Evolutionary conservation across 2,113 vertebrate species (phyloP).

Genomic region (Dryoscopus gambensis): DNA sequence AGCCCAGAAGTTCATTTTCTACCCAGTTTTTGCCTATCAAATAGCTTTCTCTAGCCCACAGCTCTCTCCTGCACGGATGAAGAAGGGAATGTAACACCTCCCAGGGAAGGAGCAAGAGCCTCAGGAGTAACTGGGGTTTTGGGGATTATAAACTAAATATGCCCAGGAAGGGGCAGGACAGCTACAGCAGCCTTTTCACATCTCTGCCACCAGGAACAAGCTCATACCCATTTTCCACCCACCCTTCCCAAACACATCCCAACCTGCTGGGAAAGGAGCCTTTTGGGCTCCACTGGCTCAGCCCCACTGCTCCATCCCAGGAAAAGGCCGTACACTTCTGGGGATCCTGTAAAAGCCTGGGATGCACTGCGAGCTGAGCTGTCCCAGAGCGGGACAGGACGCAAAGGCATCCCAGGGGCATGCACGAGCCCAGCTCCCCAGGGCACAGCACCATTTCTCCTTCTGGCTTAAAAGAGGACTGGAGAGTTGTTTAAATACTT

Average conservation of each 20-base stretch:
- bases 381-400: accelerated
- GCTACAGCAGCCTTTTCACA: background rate
- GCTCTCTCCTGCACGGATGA: background rate
- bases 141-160: background rate
- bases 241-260: background rate
- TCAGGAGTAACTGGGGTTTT: background rate
- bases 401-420: background rate
- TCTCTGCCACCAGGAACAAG: background rate
- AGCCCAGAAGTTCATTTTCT: background rate
- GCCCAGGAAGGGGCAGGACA: background rate
- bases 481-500: background rate
- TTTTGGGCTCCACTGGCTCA: background rate
- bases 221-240: background rate
- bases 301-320: background rate
- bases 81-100: background rate
- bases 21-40: background rate
- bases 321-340: background rate
- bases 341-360: background rate
- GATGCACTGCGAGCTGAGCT: background rate
- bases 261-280: background rate
- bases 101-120: background rate
- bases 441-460: background rate
- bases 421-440: accelerated
- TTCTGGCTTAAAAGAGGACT: background rate
- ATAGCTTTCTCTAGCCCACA: background rate